These are phyloP conservation scores for Lycia hirtaria DNA, from an alignment of 2,888 invertebrate species.

Conservation along the genomic window DNA sequence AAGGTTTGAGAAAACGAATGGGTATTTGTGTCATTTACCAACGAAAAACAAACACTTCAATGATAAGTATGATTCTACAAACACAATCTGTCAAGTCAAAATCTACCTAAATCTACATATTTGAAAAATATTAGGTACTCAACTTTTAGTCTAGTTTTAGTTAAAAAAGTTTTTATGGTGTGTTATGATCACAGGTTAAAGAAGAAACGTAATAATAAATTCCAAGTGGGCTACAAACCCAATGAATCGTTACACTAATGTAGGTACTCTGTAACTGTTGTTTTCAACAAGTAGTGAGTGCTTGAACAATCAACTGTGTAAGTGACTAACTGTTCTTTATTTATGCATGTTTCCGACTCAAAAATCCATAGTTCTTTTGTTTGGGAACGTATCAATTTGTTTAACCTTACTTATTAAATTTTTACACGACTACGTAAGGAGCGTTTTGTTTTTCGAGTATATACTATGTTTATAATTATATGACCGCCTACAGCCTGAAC, in stretches of 20 bases:
- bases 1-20: not conserved
- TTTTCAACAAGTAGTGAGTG: slow-evolving; percentile 37
- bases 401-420: slow-evolving; percentile 24
- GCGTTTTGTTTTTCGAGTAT: no score
- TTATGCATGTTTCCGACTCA: slow-evolving; percentile 28
- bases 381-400: slow-evolving; percentile 22
- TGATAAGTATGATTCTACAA: no score
- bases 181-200: not conserved
- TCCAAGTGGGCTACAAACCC: slow-evolving; percentile 9
- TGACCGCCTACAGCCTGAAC: not conserved
- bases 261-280: slow-evolving; percentile 44
- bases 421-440: no score
- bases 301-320: slow-evolving; percentile 45
- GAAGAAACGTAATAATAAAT: not conserved
- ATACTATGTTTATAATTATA: not conserved
- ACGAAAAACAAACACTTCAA: no score
- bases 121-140: no score
- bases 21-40: not conserved
- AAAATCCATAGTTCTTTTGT: slow-evolving; percentile 23
- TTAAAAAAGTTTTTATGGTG: not conserved
- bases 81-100: no score
- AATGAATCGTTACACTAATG: slow-evolving; percentile 30
- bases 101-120: no score
- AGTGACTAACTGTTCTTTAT: slow-evolving; percentile 48
- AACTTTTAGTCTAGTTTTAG: no score